Percentiles rank a stretch among this genome's conserved stretches.
These are phyloP conservation scores for Drosophila greeni DNA, from an alignment of 2,888 invertebrate species.

Conservation along the genomic window DNA sequence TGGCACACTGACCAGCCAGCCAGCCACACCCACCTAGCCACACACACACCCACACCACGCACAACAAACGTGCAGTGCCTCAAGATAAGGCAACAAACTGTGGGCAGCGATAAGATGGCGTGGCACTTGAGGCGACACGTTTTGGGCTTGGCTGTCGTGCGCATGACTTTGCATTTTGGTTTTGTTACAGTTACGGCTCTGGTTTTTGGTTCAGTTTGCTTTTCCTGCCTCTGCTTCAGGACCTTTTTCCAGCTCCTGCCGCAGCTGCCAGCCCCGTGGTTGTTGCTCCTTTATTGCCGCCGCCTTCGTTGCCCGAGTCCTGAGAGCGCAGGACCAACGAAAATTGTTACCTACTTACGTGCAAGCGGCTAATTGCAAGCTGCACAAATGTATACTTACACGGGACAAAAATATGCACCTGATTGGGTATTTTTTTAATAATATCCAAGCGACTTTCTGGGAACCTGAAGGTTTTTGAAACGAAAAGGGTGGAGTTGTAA, in stretches of 20 bases:
- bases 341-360: slow-evolving; percentile 54
- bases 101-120: slow-evolving; percentile 67
- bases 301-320: slow-evolving; percentile 34
- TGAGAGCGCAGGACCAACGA: slow-evolving; percentile 10
- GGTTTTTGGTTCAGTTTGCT: slow-evolving; percentile 27
- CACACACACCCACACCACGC: slow-evolving; percentile 20
- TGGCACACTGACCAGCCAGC: slow-evolving; percentile 35
- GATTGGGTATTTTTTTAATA: background rate
- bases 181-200: slow-evolving; percentile 41
- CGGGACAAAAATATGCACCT: slow-evolving; percentile 5
- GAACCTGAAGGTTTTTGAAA: too few relatives aligned
- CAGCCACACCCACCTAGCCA: slow-evolving; percentile 40
- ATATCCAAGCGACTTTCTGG: background rate
- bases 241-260: slow-evolving; percentile 5
- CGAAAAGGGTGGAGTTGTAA: background rate
- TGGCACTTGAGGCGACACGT: slow-evolving; percentile 68
- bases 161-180: slow-evolving; percentile 61
- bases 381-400: slow-evolving; percentile 36
- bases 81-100: slow-evolving; percentile 70
- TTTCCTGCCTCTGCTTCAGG: slow-evolving; percentile 3
- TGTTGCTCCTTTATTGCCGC: slow-evolving; percentile 31
- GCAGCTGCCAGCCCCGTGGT: slow-evolving; percentile 8
- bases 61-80: slow-evolving; percentile 54
- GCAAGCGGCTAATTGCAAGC: slow-evolving; percentile 43
- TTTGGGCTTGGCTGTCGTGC: slow-evolving; percentile 65